phyloP scores from a whole-genome alignment of 92 coral and sea anemone species.

The Epizoanthus scotinus region DNA sequence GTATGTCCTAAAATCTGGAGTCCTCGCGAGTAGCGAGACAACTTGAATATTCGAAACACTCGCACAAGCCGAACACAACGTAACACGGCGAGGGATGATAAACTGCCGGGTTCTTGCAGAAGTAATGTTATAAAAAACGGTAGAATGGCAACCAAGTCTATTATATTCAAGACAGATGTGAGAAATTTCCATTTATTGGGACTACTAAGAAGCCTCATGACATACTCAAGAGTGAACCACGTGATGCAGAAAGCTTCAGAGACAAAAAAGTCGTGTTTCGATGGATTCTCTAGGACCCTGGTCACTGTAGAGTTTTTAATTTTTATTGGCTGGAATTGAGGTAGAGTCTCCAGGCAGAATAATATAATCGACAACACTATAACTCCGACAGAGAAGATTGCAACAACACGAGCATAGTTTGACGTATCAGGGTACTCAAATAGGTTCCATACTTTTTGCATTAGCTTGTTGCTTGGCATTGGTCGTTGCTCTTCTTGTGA shows the following conservation, averaged over 20 bases:
- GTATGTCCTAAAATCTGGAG: slow-evolving; percentile 97
- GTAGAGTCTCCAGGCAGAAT: slow-evolving; percentile 96
- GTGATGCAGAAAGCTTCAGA: slow-evolving; percentile 87
- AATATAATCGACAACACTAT: slow-evolving; percentile 87
- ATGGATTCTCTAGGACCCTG: slow-evolving; percentile 16
- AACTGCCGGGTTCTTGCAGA: slow-evolving; percentile 75
- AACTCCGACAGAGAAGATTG: slow-evolving; percentile 77
- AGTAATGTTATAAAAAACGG: slow-evolving; percentile 90
- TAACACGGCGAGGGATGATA: slow-evolving; percentile 90
- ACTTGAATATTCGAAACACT: slow-evolving; percentile 93
- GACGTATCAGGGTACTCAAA: slow-evolving; percentile 98
- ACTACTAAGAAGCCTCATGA: slow-evolving; percentile 72
- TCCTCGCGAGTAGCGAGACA: slow-evolving; percentile 97
- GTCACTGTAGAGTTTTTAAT: slow-evolving; percentile 36
- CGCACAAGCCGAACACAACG: slow-evolving; percentile 90
- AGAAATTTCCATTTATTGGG: slow-evolving; percentile 94
- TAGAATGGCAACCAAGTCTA: slow-evolving; percentile 86
- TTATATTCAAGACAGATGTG: slow-evolving; percentile 85
- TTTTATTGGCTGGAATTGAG: slow-evolving; percentile 70
- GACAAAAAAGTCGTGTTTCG: slow-evolving; percentile 67
- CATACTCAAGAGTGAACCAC: slow-evolving; percentile 92
- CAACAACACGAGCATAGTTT: slow-evolving; percentile 74
- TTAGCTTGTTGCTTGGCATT: slow-evolving; percentile 78
- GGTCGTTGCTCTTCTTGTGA: slow-evolving; percentile 65
- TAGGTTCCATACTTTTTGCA: slow-evolving; percentile 82